phyloP scores from a whole-genome alignment of 2,113 vertebrate genomes.

The Polyodon spathula region DNA sequence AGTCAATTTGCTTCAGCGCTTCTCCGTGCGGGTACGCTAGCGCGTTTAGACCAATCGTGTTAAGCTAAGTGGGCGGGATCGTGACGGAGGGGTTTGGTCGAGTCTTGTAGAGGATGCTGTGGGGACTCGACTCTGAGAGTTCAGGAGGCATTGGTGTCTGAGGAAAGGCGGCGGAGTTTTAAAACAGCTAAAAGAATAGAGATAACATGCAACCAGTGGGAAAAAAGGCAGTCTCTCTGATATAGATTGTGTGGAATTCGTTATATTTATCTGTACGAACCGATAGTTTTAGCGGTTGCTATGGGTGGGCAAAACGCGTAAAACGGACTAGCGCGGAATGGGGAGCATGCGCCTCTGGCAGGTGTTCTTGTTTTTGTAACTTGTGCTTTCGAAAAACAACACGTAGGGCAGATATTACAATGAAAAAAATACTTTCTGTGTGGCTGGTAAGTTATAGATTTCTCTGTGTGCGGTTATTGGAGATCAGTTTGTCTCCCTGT shows the following conservation, averaged over 20 bases:
- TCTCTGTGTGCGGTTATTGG: too few species aligned
- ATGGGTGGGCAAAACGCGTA: conserved; percentile 12
- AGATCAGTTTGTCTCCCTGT: too few species aligned
- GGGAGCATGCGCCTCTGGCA: conserved; percentile 4
- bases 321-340: background rate
- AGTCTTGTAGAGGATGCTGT: background rate
- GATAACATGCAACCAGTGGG: background rate
- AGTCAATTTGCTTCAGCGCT: too few species aligned
- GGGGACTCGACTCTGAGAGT: too few species aligned
- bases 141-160: background rate
- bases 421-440: too few species aligned
- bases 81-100: background rate
- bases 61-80: background rate
- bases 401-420: background rate
- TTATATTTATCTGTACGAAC: background rate
- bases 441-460: too few species aligned
- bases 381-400: background rate
- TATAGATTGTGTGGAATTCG: background rate
- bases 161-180: background rate
- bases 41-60: conserved; percentile 2
- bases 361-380: background rate
- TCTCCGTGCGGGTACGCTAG: too few species aligned
- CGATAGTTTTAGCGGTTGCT: conserved; percentile 11
- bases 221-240: background rate
- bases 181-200: background rate